These are phyloP conservation scores for Microtus oregoni DNA, from an alignment of 2,113 vertebrate genomes.

Conservation along the genomic window DNA sequence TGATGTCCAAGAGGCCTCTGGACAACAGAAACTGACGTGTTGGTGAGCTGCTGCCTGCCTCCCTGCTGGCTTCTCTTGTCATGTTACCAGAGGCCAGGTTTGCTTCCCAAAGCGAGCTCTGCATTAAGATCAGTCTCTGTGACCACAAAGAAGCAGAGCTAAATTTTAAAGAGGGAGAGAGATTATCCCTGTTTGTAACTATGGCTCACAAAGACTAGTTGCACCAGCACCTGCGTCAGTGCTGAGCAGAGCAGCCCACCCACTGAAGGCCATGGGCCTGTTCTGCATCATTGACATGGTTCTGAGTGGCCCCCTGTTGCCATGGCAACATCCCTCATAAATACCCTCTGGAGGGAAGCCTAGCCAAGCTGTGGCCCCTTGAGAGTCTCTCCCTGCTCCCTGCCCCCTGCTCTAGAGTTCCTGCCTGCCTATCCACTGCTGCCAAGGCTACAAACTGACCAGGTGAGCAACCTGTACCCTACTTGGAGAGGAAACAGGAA, in stretches of 20 bases:
- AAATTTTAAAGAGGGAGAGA: neutral
- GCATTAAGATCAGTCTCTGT: neutral
- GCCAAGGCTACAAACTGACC: neutral
- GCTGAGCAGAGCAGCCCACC: neutral
- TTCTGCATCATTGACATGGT: neutral
- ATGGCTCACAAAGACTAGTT: conserved; percentile 3
- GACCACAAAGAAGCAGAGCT: neutral
- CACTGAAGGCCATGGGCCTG: neutral
- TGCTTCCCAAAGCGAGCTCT: neutral
- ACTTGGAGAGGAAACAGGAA: neutral
- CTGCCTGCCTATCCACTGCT: neutral
- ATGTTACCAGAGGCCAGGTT: neutral
- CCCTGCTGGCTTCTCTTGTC: neutral
- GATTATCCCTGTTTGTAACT: conserved; percentile 11
- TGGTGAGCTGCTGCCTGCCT: accelerated
- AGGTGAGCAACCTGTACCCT: neutral
- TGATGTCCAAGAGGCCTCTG: neutral
- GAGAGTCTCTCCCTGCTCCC: neutral
- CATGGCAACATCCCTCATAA: neutral
- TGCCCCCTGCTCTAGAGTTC: neutral
- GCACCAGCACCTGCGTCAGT: conserved; percentile 73
- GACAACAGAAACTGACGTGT: accelerated
- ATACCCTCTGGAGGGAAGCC: neutral
- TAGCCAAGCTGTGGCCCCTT: neutral
- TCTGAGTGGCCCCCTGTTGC: neutral